Conservation (phyloP, 2,797 vertebrate species). For the Pyrocephalus nanus region DNA sequence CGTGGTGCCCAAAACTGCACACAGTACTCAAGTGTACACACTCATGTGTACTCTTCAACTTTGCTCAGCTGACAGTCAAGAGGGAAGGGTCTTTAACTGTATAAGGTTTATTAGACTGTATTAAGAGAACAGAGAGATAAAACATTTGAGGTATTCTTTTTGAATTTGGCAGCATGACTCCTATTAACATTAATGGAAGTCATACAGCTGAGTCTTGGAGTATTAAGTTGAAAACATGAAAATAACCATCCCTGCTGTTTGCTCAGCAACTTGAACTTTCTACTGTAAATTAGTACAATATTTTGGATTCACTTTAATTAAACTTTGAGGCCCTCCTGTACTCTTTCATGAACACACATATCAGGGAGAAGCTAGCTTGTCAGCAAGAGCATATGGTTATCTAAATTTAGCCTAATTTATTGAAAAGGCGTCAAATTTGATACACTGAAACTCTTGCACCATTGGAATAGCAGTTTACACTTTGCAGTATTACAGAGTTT, state of each 20-base stretch:
- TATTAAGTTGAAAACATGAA: conserved; percentile 46
- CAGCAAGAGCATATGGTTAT: conserved; percentile 62
- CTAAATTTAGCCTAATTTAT: conserved; percentile 69
- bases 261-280: conserved; percentile 53
- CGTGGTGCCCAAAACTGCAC: background rate
- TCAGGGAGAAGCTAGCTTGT: conserved; percentile 26
- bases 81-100: conserved; percentile 10
- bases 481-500: background rate
- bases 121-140: conserved; percentile 14
- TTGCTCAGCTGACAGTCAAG: background rate
- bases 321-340: conserved; percentile 32
- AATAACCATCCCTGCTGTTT: conserved; percentile 36
- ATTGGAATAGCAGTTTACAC: background rate
- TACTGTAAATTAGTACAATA: conserved; percentile 67
- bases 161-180: conserved; percentile 48
- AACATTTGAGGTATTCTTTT: conserved; percentile 36
- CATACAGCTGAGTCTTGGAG: conserved; percentile 53
- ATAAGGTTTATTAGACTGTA: conserved; percentile 8
- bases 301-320: conserved; percentile 72
- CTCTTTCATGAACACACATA: conserved; percentile 49
- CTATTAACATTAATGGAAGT: conserved; percentile 53
- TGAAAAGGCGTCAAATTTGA: conserved; percentile 57
- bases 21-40: background rate
- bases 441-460: conserved; percentile 28
- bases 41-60: background rate